Percentiles rank a stretch among this genome's conserved stretches.
These are phyloP conservation scores for Paratrypauchen microcephalus DNA, from an alignment of 2,797 vertebrate species.

Conservation along the genomic window DNA sequence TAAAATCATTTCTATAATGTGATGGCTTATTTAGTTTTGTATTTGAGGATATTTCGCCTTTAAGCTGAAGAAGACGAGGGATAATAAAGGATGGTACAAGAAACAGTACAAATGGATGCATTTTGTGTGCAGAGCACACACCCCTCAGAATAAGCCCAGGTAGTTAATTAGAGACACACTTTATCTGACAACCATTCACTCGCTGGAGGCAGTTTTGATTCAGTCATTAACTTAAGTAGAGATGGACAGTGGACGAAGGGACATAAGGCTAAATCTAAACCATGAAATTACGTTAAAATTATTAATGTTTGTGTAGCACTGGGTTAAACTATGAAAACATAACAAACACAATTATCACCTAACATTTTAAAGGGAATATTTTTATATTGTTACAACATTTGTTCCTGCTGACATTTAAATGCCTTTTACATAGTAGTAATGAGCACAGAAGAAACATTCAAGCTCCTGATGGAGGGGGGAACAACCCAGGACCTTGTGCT, in stretches of 20 bases:
- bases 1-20: background rate
- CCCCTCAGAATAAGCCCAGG: background rate
- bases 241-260: background rate
- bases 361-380: background rate
- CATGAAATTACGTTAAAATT: background rate
- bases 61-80: background rate
- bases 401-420: no score
- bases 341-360: background rate
- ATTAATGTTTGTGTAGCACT: background rate
- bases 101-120: background rate
- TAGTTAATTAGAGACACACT: conserved; percentile 5
- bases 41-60: background rate
- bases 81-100: background rate
- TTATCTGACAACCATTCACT: background rate
- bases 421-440: no score
- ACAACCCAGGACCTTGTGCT: no score
- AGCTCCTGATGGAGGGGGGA: no score
- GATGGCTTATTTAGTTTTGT: background rate
- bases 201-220: background rate
- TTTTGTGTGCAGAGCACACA: background rate
- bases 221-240: background rate
- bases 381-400: background rate
- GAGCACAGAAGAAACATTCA: no score
- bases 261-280: background rate
- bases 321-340: background rate